Percentiles rank a stretch among this genome's conserved stretches.
phyloP scores from a whole-genome alignment of 2,888 invertebrate species.

The Acleris holmiana region DNA sequence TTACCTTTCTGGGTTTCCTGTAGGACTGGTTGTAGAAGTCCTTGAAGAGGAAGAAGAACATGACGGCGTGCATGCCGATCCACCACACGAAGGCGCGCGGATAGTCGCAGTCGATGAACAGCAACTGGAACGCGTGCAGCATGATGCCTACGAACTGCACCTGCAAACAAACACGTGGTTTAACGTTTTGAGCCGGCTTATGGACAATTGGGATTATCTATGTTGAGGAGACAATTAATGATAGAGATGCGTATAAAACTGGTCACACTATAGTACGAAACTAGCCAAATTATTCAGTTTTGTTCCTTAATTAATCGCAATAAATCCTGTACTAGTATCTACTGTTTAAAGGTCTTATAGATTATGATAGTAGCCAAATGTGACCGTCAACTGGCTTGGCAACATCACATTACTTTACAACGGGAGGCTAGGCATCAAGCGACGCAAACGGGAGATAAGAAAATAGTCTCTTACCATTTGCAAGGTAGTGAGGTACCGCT shows the following conservation, averaged over 20 bases:
- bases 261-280: too few species aligned
- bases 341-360: too few species aligned
- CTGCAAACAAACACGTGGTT: slow-evolving; percentile 68
- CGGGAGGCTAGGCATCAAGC: too few species aligned
- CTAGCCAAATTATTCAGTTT: too few species aligned
- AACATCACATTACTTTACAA: too few species aligned
- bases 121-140: slow-evolving; percentile 95
- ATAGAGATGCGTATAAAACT: not conserved
- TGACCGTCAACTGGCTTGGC: too few species aligned
- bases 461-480: slow-evolving; percentile 90
- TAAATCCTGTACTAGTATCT: too few species aligned
- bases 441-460: not conserved
- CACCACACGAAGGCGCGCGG: slow-evolving; percentile 97
- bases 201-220: too few species aligned
- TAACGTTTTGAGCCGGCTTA: too few species aligned
- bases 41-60: slow-evolving; percentile 98
- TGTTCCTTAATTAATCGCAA: too few species aligned
- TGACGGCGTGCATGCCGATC: slow-evolving; percentile 97
- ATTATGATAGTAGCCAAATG: too few species aligned
- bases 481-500: slow-evolving; percentile 95
- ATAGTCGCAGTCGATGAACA: slow-evolving; percentile 96
- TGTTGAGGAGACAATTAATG: not conserved
- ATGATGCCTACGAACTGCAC: slow-evolving; percentile 95
- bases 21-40: slow-evolving; percentile 96
- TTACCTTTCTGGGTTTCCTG: slow-evolving; percentile 59